phyloP scores from a whole-genome alignment of 2,888 invertebrate genomes.

The Agrochola macilenta region DNA sequence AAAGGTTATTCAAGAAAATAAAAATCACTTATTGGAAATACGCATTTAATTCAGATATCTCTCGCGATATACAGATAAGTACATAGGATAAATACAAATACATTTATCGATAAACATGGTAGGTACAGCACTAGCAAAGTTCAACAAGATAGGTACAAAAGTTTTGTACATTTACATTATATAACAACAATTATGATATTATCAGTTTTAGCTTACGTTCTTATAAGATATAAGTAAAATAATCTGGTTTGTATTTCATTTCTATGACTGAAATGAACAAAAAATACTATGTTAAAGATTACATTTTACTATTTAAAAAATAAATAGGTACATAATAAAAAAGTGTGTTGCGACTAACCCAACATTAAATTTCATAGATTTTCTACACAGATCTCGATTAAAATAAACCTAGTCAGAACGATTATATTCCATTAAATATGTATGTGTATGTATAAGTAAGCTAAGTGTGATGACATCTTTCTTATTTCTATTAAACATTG shows the following conservation, averaged over 20 bases:
- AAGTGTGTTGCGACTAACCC: neutral
- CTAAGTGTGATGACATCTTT: slow-evolving; percentile 7
- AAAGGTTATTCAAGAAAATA: neutral
- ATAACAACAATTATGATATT: slow-evolving; percentile 58
- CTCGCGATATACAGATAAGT: slow-evolving; percentile 82
- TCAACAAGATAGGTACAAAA: slow-evolving; percentile 75
- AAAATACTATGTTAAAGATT: neutral
- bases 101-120: slow-evolving; percentile 44
- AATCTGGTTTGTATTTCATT: neutral
- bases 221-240: neutral
- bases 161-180: slow-evolving; percentile 48
- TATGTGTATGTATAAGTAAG: neutral
- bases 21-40: slow-evolving; percentile 67
- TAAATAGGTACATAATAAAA: neutral
- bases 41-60: slow-evolving; percentile 80
- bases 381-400: neutral
- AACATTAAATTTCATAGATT: neutral
- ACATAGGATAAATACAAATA: slow-evolving; percentile 73
- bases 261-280: neutral
- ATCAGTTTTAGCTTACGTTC: slow-evolving; percentile 36
- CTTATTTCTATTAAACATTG: slow-evolving; percentile 45
- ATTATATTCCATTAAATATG: neutral
- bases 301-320: neutral
- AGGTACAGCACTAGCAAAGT: slow-evolving; percentile 72
- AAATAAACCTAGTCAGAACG: neutral